phyloP scores from a whole-genome alignment of 2,797 vertebrate genomes.

The Enteromius fasciolatus region DNA sequence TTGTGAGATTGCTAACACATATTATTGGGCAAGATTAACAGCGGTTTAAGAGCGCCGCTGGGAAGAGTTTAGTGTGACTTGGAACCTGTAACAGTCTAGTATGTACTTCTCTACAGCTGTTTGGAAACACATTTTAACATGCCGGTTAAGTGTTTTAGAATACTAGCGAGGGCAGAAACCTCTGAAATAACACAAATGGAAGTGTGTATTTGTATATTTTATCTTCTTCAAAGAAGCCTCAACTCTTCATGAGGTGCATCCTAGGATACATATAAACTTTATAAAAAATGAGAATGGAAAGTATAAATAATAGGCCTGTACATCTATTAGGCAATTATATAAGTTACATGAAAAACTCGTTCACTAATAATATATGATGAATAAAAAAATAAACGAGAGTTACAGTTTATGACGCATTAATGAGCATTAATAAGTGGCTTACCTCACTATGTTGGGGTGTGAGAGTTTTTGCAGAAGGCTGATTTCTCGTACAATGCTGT shows the following conservation, averaged over 20 bases:
- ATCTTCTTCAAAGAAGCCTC: background rate
- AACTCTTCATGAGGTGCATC: background rate
- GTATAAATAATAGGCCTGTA: background rate
- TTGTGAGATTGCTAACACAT: conserved; percentile 64
- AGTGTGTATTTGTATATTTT: background rate
- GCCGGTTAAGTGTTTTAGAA: background rate
- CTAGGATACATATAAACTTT: background rate
- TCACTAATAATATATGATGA: background rate
- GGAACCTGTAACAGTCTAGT: conserved; percentile 1
- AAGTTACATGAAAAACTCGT: background rate
- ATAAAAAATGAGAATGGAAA: background rate
- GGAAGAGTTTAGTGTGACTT: background rate
- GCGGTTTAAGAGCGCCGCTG: background rate
- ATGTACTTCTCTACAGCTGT: background rate
- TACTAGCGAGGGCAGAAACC: background rate
- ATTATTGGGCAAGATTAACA: conserved; percentile 28
- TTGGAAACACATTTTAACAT: background rate
- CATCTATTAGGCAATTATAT: background rate
- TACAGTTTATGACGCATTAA: background rate
- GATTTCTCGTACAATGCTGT: conserved; percentile 89
- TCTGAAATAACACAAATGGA: background rate
- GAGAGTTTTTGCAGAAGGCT: conserved; percentile 89
- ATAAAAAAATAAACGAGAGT: background rate
- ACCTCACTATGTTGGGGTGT: conserved; percentile 91
- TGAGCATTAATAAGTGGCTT: background rate